Base-by-base conservation (phyloP, 1,140 invertebrate genomes). In the Cotesia chilonis region DNA sequence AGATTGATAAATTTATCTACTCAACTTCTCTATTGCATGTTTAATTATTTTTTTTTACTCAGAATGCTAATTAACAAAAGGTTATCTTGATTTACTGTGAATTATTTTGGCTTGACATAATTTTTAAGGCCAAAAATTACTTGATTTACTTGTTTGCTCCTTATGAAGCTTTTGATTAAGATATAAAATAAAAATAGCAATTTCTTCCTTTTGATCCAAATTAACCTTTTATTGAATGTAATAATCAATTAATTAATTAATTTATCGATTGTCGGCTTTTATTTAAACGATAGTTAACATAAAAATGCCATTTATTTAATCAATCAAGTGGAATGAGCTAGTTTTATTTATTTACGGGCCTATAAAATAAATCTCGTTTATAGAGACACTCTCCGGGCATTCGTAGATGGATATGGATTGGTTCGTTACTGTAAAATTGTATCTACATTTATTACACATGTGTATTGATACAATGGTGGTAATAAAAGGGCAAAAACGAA, bases 331-430 rank as follows among this genome's bases (percentile, higher is more conserved):
- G 9, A 63, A 28, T 63, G n/a, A 4, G 14, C 14, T 38, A 41
- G 35, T 41, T 14, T 37, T 63, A 20, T 63, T 63, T 17, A 17
- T 17, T 1, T 10, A 41, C 47, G 59, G 51, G 17, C 38, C 61
- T 47, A 38, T 38, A 54, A 70, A 59, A 52, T n/a, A 47, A 61
- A 9, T 57, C 14, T 17, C 28, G 51, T 4, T 28, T 63, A 17
- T 41, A 63, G 59, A 70, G 59, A 70, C 68, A 70, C 59, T 54
- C 63, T 70, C 68, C 68, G 35, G 35, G 60, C 9, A 51, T 51
- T 28, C 10, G 3, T 36, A 41, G 6, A 47, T 6, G 10, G 41
- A 47, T 47, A 61, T 52, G 12, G 28, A 28, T 28, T 1, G 28
- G 28, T 28, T 28, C 28, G 28, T 28, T 28, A 28, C 28, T 28